Conservation (phyloP, 2,797 vertebrate species). For the Galagoides demidoff region DNA sequence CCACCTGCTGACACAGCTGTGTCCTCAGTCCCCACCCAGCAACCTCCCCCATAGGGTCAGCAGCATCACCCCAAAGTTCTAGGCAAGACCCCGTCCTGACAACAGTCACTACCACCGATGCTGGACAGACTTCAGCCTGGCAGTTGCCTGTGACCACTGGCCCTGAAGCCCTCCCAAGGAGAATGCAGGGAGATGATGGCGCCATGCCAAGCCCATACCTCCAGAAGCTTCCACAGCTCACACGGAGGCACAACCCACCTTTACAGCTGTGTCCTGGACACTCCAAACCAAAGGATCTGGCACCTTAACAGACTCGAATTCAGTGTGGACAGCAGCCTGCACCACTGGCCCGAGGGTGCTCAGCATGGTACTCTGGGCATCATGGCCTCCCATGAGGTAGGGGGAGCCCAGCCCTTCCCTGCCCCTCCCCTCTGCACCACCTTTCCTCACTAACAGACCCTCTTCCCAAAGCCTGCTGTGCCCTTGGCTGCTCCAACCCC, state of each 20-base stretch:
- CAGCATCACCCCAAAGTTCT: background rate
- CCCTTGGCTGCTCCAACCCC: too few relatives aligned
- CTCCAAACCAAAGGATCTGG: background rate
- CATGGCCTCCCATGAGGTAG: rapidly evolving
- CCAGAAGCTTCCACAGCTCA: conserved; percentile 4
- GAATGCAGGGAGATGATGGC: background rate
- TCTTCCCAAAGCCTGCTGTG: background rate
- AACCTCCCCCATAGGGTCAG: background rate
- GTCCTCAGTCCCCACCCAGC: background rate
- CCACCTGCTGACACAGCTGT: background rate
- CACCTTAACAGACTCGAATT: rapidly evolving
- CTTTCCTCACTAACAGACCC: background rate
- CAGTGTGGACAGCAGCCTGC: rapidly evolving
- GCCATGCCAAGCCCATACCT: background rate
- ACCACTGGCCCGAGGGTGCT: rapidly evolving
- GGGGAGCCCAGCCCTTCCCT: too few relatives aligned
- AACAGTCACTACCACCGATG: rapidly evolving
- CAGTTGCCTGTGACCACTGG: background rate
- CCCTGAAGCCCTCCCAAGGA: background rate
- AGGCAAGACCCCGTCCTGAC: background rate
- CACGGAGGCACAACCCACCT: background rate
- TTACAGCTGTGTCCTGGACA: rapidly evolving
- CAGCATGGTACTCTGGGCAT: rapidly evolving
- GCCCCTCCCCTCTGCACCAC: rapidly evolving
- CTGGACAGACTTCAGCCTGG: background rate